phyloP scores from a whole-genome alignment of 2,888 invertebrate genomes.

The Callyntrura sp. region DNA sequence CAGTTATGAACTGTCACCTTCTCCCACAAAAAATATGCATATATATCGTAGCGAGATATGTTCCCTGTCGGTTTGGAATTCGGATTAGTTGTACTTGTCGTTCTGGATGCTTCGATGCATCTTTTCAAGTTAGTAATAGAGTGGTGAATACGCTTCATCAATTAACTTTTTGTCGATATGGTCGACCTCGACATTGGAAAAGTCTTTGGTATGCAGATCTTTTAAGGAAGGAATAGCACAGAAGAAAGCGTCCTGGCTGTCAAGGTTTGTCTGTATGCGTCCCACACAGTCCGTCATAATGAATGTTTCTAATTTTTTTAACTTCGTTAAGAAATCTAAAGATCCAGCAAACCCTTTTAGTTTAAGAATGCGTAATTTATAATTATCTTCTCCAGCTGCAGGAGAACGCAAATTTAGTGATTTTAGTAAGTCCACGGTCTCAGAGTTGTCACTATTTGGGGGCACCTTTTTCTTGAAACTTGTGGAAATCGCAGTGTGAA shows the following conservation, averaged over 20 bases:
- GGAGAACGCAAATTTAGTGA: neutral
- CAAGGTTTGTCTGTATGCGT: conserved; percentile 4
- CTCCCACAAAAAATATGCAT: no score
- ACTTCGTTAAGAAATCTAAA: conserved; percentile 43
- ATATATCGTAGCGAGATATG: no score
- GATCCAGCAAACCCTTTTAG: conserved; percentile 51
- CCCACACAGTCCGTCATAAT: conserved; percentile 37
- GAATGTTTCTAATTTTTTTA: conserved; percentile 35
- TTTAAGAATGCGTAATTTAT: conserved; percentile 44
- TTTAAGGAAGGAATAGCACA: conserved; percentile 31
- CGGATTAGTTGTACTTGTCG: no score
- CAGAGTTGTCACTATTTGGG: neutral
- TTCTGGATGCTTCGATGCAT: neutral
- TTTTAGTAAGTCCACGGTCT: neutral
- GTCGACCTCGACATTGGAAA: conserved; percentile 22
- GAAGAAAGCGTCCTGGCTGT: conserved; percentile 32
- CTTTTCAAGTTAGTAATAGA: conserved; percentile 18
- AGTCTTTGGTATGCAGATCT: conserved; percentile 34
- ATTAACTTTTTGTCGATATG: conserved; percentile 31
- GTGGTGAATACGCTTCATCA: conserved; percentile 48
- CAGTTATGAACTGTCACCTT: no score
- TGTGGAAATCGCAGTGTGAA: neutral
- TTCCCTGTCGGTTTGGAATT: no score
- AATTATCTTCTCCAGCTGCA: neutral
- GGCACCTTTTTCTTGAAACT: neutral